Base-by-base conservation (phyloP, 2,797 vertebrate species). In the Botia almorhae region DNA sequence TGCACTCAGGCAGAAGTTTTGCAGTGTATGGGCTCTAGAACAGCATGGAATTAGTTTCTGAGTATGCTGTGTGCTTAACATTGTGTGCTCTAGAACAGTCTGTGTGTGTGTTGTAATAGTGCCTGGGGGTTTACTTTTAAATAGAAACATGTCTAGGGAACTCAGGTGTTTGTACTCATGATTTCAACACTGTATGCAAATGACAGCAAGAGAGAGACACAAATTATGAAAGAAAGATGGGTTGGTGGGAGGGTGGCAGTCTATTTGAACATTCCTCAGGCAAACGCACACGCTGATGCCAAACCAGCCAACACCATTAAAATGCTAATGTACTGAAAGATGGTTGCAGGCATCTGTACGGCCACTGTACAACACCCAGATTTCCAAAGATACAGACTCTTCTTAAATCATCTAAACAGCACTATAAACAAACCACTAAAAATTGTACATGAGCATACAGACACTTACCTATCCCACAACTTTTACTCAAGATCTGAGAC, bases 321-420 rank as follows among this genome's bases (percentile, higher is more conserved):
- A 93, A 94, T 93, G 92, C 90, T 92, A 93, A 93, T 94, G 89
- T 83, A 80, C 87, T 82, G 87, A 90, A 91, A 93, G 87, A 71
- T 85, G 87, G 88, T 89, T 89, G 84, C 88, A 88, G 88, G 82
- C 90, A 91, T 91, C 33, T 72, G 19, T n/a, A 19, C 3, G 0
- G 19, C 17, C 68, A 55, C 50, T 17, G 0, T 58, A 21, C 43
- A 61, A 46, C 12, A 36, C 14, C 23, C 23, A 53, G 10, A 46
- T 65, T n/a, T 36, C 21, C 23, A 19, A 16, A 46, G 12, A 75
- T 4, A 50, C 2, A 60, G 7, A 7, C n/a, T 1, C 7, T 14
- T 63, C 13, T 26, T 65, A 61, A 29, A 61, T 61, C n/a, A 46
- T 11, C 23, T 36, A 36, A 14, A 26, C 6, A 23, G 7, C 10